Base-by-base conservation (phyloP, 2,113 vertebrate species). In the Alosa alosa region DNA sequence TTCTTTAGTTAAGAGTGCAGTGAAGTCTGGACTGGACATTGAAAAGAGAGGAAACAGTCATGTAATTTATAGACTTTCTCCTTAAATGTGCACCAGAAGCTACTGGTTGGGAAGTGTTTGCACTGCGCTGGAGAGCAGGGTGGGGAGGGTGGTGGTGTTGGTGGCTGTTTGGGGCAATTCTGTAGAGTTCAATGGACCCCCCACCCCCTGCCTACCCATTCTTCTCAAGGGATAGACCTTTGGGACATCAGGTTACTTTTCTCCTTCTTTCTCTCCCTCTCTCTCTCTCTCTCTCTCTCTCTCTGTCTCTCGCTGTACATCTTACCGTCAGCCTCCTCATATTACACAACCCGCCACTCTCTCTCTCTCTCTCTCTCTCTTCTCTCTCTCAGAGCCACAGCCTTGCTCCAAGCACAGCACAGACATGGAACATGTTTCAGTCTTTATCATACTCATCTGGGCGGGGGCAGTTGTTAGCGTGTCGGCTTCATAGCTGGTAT, bases 191-290 rank as follows among this genome's bases (percentile, higher is more conserved):
- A 75, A 8, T 75, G 25, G 68, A 31, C 68, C 7, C n/a, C 9
- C 25, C 13, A 22, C 46, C 36, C 25, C 52, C 72, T 15, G 5
- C 52, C 25, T 11, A 13, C 72, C 25, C 36, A 20, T 20, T 47
- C 52, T 49, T 78, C 25, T 31, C 11, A 47, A 68, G 25, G 52
- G 68, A 85, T 60, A 81, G 49, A 86, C 90, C 90, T 89, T 86
- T 86, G 90, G 89, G 91, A 93, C 92, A 93, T 94, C 93, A 94
- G 90, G 93, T 94, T 94, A 93, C 93, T 90, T 44, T 60, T 39
- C 85, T 82, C 6, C 36, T 49, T 49, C 78, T 81, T 78, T 25
- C 22, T 60, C 20, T 81, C 18, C 72, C 17, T 86, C 75, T 86
- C 25, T 86, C 50, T 82, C 13, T 72, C 25, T 64, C 22, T 64